A percentile compares a stretch with the other conserved stretches of the same genome.
These are phyloP conservation scores for Morus bassanus DNA, from an alignment of 2,797 vertebrate species.

Conservation along the genomic window DNA sequence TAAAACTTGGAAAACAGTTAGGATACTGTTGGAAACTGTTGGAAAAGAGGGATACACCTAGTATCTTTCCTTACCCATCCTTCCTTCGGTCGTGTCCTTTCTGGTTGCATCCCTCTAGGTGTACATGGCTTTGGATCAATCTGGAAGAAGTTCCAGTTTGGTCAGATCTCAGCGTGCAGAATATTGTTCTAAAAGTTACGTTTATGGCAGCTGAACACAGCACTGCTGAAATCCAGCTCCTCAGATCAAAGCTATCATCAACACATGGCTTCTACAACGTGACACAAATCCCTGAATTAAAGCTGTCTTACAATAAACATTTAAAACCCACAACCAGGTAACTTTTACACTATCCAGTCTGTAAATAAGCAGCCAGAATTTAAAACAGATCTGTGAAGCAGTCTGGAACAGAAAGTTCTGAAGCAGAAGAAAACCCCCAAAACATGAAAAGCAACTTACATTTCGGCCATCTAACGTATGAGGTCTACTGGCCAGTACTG, in stretches of 20 bases:
- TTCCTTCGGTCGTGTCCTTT: constrained; percentile 93
- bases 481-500: constrained; percentile 96
- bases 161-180: neutral
- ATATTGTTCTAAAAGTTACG: neutral
- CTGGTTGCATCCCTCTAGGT: constrained; percentile 98
- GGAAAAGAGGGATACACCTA: neutral
- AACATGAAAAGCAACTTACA: constrained; percentile 79
- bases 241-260: neutral
- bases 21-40: neutral
- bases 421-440: neutral
- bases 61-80: constrained; percentile 90
- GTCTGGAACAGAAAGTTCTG: neutral
- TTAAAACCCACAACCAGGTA: neutral
- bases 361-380: neutral
- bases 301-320: neutral
- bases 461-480: constrained; percentile 98
- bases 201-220: neutral
- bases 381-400: neutral
- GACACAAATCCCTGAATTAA: neutral
- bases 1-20: neutral
- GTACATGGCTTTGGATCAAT: constrained; percentile 99
- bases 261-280: neutral
- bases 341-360: neutral
- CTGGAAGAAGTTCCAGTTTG: constrained; percentile 74
- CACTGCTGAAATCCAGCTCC: neutral